Evolutionary conservation across 1,140 invertebrate species (phyloP).

Genomic region (Drosophila tani): DNA sequence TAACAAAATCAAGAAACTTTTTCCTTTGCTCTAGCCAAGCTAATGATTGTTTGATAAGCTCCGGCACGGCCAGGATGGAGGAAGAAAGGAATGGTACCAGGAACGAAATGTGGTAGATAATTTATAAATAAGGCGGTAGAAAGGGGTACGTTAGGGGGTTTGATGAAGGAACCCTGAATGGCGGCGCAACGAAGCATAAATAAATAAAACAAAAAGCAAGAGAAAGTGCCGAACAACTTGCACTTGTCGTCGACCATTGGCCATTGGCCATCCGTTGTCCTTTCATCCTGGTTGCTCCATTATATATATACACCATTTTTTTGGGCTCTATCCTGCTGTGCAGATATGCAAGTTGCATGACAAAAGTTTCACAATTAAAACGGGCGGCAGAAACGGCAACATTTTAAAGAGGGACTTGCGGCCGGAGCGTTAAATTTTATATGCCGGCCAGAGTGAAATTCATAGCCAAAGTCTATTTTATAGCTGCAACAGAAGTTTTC

Average conservation of each 20-base stretch:
- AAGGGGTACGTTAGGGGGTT: slow-evolving; percentile 18
- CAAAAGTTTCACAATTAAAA: slow-evolving; percentile 79
- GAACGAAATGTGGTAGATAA: slow-evolving; percentile 19
- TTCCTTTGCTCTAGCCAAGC: slow-evolving; percentile 46
- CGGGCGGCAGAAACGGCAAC: slow-evolving; percentile 40
- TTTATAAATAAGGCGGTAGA: slow-evolving; percentile 33
- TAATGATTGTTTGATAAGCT: slow-evolving; percentile 79
- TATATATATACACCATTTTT: slow-evolving; percentile 27
- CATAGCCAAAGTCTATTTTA: slow-evolving; percentile 67
- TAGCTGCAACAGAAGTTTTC: slow-evolving; percentile 48
- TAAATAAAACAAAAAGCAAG: slow-evolving; percentile 58
- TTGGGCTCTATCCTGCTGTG: slow-evolving; percentile 30
- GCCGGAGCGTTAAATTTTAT: slow-evolving; percentile 57
- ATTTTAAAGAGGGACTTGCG: slow-evolving; percentile 54
- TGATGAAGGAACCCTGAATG: slow-evolving; percentile 25
- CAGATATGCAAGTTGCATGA: slow-evolving; percentile 64
- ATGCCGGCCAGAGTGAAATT: slow-evolving; percentile 48
- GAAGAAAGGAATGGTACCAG: slow-evolving; percentile 9
- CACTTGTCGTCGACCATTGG: slow-evolving; percentile 50
- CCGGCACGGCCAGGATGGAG: background rate
- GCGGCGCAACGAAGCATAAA: slow-evolving; percentile 50
- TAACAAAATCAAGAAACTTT: slow-evolving; percentile 61
- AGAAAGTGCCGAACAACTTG: slow-evolving; percentile 62
- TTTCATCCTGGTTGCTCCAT: slow-evolving; percentile 21
- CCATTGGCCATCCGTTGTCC: slow-evolving; percentile 36